Percentiles rank a stretch among this genome's conserved stretches.
These are phyloP conservation scores for Scaptomyza montana DNA, from an alignment of 1,140 invertebrate species.

Conservation along the genomic window DNA sequence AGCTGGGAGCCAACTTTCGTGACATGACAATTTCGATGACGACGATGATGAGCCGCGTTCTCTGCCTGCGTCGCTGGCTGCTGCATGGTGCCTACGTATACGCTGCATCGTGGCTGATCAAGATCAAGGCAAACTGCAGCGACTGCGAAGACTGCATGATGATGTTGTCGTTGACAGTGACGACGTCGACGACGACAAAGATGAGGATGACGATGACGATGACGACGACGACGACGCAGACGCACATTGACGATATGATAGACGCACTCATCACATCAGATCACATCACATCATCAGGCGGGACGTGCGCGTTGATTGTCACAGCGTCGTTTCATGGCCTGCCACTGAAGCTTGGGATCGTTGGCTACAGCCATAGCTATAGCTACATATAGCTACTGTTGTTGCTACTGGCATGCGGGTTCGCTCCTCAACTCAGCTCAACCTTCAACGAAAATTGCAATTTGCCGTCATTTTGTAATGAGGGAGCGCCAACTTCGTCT, in stretches of 20 bases:
- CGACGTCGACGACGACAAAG: conserved; percentile 42
- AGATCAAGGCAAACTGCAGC: conserved; percentile 68
- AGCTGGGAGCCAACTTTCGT: conserved; percentile 78
- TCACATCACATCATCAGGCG: conserved; percentile 76
- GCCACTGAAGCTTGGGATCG: conserved; percentile 50
- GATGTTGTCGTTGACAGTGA: conserved; percentile 59
- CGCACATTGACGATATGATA: conserved; percentile 80
- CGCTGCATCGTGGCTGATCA: conserved; percentile 47
- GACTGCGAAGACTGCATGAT: conserved; percentile 59
- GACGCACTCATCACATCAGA: conserved; percentile 82
- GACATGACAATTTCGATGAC: conserved; percentile 80
- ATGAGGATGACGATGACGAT: conserved; percentile 24
- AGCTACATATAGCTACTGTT: conserved; percentile 2
- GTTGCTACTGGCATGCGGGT: conserved; percentile 64
- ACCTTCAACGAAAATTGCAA: conserved; percentile 75
- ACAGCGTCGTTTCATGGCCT: conserved; percentile 57
- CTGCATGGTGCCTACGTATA: conserved; percentile 6
- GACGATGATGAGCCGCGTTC: conserved; percentile 63
- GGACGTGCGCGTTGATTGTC: conserved; percentile 80
- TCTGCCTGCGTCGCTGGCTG: conserved; percentile 15
- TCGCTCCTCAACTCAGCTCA: conserved; percentile 23
- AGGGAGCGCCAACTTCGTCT: conserved; percentile 63
- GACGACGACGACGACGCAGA: conserved; percentile 36
- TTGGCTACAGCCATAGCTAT: background rate
- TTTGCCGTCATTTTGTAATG: conserved; percentile 82